phyloP scores from a whole-genome alignment of 1,140 invertebrate species.

The Aphaenogaster rudis region DNA sequence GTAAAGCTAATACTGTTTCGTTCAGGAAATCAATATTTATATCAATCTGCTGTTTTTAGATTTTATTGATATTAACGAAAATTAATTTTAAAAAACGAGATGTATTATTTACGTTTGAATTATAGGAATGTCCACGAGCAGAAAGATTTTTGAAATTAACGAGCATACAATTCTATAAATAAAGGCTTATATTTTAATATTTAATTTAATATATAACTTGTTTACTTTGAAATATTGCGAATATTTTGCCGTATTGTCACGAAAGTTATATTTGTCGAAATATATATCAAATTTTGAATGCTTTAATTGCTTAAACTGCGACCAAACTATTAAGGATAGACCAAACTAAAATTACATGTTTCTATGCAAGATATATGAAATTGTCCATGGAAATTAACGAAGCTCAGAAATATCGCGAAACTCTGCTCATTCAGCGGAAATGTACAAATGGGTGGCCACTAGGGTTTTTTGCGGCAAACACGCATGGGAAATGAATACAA shows the following conservation, averaged over 20 bases:
- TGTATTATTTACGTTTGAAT: neutral
- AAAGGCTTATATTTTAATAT: neutral
- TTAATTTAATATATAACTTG: neutral
- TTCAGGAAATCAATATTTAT: neutral
- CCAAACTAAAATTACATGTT: neutral
- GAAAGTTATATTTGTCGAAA: neutral
- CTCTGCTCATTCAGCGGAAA: neutral
- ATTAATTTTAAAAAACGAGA: neutral
- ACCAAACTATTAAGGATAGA: neutral
- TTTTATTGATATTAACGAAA: neutral
- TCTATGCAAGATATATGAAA: neutral
- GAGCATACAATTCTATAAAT: neutral
- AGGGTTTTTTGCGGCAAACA: neutral
- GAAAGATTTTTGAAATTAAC: neutral
- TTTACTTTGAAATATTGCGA: neutral
- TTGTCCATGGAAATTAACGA: neutral
- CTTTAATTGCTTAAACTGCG: neutral
- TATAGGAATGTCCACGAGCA: neutral
- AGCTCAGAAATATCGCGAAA: neutral
- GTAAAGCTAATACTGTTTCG: neutral
- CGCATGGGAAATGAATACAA: slow-evolving; percentile 31
- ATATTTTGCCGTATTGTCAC: neutral
- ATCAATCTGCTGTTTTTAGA: neutral
- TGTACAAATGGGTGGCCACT: neutral
- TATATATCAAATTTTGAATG: neutral